phyloP scores from a whole-genome alignment of 2,797 vertebrate species.

The Rhinella marina region DNA sequence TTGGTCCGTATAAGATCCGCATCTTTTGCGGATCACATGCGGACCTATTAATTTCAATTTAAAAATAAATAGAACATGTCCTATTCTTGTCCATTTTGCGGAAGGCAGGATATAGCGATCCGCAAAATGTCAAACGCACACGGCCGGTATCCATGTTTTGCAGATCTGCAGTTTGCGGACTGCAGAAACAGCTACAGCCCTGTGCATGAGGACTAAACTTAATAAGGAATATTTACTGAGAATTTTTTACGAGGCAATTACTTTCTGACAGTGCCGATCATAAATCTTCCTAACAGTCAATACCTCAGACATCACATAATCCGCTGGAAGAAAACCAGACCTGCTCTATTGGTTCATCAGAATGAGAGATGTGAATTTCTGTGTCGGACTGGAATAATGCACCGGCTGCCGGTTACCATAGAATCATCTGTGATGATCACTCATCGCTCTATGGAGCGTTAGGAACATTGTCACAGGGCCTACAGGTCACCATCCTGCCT shows the following conservation, averaged over 20 bases:
- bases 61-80: no score
- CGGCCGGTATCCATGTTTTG: no score
- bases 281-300: neutral
- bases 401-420: slow-evolving; percentile 7
- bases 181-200: neutral
- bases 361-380: neutral
- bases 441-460: neutral
- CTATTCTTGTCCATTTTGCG: no score
- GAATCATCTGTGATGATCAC: neutral
- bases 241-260: neutral
- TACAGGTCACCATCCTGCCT: neutral
- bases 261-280: neutral
- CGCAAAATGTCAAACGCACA: no score
- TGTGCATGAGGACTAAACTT: neutral
- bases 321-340: neutral
- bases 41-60: no score
- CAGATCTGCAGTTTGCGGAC: no score
- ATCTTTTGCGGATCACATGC: no score
- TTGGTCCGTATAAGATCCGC: no score
- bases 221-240: neutral
- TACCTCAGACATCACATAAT: neutral
- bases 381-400: neutral
- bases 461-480: neutral
- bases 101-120: no score
- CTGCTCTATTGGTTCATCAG: neutral